These are phyloP conservation scores for Vesta saturnalis DNA, from an alignment of 2,888 invertebrate genomes.

Conservation along the genomic window DNA sequence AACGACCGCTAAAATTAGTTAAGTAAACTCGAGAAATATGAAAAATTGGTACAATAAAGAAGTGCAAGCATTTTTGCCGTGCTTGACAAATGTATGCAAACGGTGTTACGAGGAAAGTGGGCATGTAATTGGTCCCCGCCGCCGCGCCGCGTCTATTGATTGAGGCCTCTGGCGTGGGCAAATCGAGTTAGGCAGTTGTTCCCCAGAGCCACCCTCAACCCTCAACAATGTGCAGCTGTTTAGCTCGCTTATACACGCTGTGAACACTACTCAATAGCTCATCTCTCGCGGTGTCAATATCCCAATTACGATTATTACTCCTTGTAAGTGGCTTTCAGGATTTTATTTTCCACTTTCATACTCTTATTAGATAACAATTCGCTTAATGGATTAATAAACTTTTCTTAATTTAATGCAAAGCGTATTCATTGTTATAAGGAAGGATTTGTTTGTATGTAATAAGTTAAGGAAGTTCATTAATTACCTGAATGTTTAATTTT, in stretches of 20 bases:
- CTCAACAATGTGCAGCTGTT: conserved; percentile 38
- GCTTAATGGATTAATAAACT: conserved; percentile 8
- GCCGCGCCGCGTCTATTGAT: conserved; percentile 64
- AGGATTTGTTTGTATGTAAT: conserved; percentile 49
- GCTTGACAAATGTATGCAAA: conserved; percentile 63
- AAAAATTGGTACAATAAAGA: conserved; percentile 29
- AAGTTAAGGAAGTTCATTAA: conserved; percentile 60
- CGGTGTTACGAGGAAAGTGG: conserved; percentile 65
- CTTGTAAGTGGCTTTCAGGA: conserved; percentile 36
- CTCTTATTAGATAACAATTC: conserved; percentile 9
- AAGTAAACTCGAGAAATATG: conserved; percentile 15
- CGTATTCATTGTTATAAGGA: neutral
- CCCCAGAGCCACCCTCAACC: conserved; percentile 48
- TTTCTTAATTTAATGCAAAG: neutral
- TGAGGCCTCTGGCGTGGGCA: conserved; percentile 61
- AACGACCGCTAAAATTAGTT: neutral
- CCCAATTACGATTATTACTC: conserved; percentile 39
- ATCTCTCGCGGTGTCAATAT: conserved; percentile 40
- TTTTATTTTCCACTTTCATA: conserved; percentile 26
- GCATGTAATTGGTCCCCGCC: conserved; percentile 65
- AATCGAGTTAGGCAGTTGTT: conserved; percentile 62
- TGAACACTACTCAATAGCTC: conserved; percentile 41
- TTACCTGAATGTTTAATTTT: conserved; percentile 62
- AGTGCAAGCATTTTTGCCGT: conserved; percentile 37
- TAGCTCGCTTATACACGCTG: conserved; percentile 41